Base-by-base conservation (phyloP, 1,140 invertebrate species). In the Trinorchestia longiramus region DNA sequence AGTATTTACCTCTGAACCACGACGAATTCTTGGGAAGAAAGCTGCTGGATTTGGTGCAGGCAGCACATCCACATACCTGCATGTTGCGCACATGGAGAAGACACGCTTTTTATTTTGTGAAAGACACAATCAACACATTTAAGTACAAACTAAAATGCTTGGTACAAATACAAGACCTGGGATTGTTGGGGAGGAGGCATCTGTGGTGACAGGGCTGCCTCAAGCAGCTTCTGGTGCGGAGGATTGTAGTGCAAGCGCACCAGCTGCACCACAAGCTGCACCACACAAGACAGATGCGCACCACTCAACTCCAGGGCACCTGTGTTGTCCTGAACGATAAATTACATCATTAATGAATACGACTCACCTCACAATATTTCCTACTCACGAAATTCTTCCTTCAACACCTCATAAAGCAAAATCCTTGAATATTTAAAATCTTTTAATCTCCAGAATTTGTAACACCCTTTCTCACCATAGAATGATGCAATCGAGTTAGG, bases 321-420 rank as follows among this genome's bases (percentile, higher is more conserved):
- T 96, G 96, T 96, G 53, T 97, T 96, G 42, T 97, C 95, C 19
- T 96, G 96, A 0, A 96, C 3, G 28, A 11, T 23, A 77, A 77
- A 77, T 77, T 36, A 36, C 62, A 36, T 36, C 62, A 36, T 77
- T 77, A 77, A 23, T 77, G 28, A 77, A 77, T 36, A 77, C 47
- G 19, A 19, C 47, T 53, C 47, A 36, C 62, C 28, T 77, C 28
- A 77, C 62, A 77, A 53, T 53, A 19, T 53, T n/a, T n/a, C n/a
- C n/a, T n/a, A n/a, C n/a, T n/a, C n/a, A 53, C 19, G 6, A 53
- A 53, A 53, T 53, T 53, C 6, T 6, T 53, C 6, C 19, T 53
- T 53, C 47, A 53, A 53, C 8, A 53, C 19, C 47, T 53, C 47
- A 53, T 53, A 6, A 53, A 53, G 19, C 47, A 53, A n/a, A n/a